Evolutionary conservation across 1,140 invertebrate genomes (phyloP).

Genomic region (Leptinotarsa texana): DNA sequence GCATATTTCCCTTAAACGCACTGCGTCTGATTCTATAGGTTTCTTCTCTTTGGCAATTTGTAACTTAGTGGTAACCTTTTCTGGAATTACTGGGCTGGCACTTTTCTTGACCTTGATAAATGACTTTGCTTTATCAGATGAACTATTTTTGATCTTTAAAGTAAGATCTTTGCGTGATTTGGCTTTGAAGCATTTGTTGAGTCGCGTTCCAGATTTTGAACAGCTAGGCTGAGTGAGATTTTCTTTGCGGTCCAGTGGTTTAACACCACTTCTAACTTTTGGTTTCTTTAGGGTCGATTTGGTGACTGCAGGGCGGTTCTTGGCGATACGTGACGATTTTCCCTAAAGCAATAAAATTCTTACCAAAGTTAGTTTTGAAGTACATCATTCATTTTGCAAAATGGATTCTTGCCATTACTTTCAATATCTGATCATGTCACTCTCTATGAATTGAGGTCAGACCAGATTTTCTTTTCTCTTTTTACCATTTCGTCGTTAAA

Average conservation of each 20-base stretch:
- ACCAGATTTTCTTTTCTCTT: too few relatives aligned
- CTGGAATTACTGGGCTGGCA: constrained; percentile 23
- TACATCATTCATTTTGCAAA: not conserved
- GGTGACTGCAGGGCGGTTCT: constrained; percentile 39
- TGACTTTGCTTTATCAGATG: constrained; percentile 33
- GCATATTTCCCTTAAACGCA: constrained; percentile 49
- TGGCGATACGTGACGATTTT: constrained; percentile 42
- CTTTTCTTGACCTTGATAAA: constrained; percentile 26
- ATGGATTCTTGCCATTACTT: too few relatives aligned
- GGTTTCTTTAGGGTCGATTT: constrained; percentile 41
- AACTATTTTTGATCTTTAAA: constrained; percentile 40
- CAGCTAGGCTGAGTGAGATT: constrained; percentile 48
- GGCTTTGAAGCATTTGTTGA: constrained; percentile 40
- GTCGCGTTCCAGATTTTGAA: constrained; percentile 34
- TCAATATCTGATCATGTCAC: too few relatives aligned
- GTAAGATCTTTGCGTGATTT: constrained; percentile 40
- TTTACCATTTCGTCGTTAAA: too few relatives aligned
- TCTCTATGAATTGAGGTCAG: too few relatives aligned
- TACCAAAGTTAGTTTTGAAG: constrained; percentile 35
- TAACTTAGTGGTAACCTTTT: constrained; percentile 31
- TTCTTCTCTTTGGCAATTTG: constrained; percentile 18
- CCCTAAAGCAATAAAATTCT: constrained; percentile 50
- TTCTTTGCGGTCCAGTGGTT: constrained; percentile 48
- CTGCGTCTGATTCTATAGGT: constrained; percentile 22
- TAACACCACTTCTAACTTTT: constrained; percentile 35